These are phyloP conservation scores for Parnassius apollo DNA, from an alignment of 2,888 invertebrate species.

Conservation along the genomic window DNA sequence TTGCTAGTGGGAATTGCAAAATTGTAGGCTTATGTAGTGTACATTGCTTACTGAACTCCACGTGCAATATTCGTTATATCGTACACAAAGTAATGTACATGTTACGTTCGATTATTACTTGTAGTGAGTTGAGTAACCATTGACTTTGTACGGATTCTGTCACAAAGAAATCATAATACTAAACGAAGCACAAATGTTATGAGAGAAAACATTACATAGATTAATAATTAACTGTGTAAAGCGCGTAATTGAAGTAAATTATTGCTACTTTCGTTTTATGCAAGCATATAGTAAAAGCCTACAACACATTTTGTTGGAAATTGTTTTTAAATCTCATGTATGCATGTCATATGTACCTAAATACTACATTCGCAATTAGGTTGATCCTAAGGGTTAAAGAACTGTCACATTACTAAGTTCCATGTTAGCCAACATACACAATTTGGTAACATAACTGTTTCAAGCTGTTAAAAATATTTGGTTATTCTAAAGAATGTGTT, in stretches of 20 bases:
- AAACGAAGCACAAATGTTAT: conserved; percentile 30
- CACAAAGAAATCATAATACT: conserved; percentile 31
- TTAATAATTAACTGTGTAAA: conserved; percentile 6
- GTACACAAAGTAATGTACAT: conserved; percentile 28
- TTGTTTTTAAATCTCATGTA: not conserved
- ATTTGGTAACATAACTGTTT: no score
- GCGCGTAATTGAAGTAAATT: not conserved
- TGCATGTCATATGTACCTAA: no score
- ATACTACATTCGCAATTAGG: no score
- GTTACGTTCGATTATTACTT: conserved; percentile 24
- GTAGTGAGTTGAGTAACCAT: conserved; percentile 14
- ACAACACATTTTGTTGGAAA: not conserved
- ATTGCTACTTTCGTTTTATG: conserved; percentile 1
- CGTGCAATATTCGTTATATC: conserved; percentile 18
- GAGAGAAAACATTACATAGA: conserved; percentile 23
- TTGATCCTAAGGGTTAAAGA: no score
- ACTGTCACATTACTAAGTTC: no score
- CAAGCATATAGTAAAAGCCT: conserved; percentile 7
- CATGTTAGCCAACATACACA: no score
- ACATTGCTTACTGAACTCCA: conserved; percentile 28
- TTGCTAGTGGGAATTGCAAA: conserved; percentile 30
- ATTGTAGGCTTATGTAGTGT: conserved; percentile 27
- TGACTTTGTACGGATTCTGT: conserved; percentile 26
- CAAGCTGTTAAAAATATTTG: no score
- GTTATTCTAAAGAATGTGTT: no score